Base-by-base conservation (phyloP, 1,140 invertebrate genomes). In the Conus ventricosus region DNA sequence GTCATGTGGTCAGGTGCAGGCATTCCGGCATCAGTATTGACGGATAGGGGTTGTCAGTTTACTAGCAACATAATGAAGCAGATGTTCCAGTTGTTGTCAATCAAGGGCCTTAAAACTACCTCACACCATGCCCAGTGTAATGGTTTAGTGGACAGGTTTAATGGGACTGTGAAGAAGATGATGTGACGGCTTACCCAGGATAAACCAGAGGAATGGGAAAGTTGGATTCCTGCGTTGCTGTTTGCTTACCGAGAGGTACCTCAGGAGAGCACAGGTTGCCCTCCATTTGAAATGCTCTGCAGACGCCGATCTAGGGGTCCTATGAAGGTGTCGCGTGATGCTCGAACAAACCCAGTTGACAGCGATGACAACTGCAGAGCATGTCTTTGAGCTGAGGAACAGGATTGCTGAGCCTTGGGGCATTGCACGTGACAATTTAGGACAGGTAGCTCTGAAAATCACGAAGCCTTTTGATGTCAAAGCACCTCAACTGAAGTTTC, bases 21-120 rank as follows among this genome's bases (percentile, higher is more conserved):
- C 53, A 88, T 95, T 78, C 95, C 95, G 23, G 63, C 94, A 60
- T 92, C 91, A 75, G 71, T 96, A 20, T 92, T 96, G 39, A 93
- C 94, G 0, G 96, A 96, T 90, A 94, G 95, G 89, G 94, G 94
- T 55, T 92, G 94, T 25, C 92, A 95, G n/a, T n/a, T 82, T 96
- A 96, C 89, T 92, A 95, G 93, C 17, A 78, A 90, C 4, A 20
- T 94, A 3, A 90, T 92, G 76, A 82, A 81, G 53, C 87, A 93
- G 57, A 51, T 93, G 7, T 81, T 60, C 20, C 90, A 88, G 71
- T 75, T 90, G 17, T 25, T 92, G n/a, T 84, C 88, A 39, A 87
- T 94, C 5, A 87, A 88, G 23, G 90, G 91, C 6, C 57, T 92
- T 0, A 85, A 71, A 0, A 92, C 92, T 5, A 91, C 93, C 17